Conservation (phyloP, 1,140 invertebrate species). For the Nasonia giraulti region DNA sequence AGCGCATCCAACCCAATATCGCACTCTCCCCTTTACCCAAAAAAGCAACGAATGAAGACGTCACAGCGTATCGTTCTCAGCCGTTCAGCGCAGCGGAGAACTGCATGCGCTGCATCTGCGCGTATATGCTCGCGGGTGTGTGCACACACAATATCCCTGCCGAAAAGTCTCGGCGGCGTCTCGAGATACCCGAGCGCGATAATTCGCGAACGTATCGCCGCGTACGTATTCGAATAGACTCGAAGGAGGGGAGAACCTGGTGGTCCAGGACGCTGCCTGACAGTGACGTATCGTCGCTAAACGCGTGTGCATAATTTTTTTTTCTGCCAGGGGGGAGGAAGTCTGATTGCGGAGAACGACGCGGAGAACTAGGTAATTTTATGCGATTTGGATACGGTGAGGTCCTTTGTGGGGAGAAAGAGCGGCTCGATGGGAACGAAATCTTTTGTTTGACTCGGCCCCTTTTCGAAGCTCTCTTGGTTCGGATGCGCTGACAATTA, state of each 20-base stretch:
- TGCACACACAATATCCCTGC: not conserved
- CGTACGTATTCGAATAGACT: not conserved
- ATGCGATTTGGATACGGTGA: not conserved
- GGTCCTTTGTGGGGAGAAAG: not conserved
- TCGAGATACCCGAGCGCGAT: slow-evolving; percentile 32
- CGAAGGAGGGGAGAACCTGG: slow-evolving; percentile 1
- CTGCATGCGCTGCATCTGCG: not conserved
- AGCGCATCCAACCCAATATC: too few species aligned
- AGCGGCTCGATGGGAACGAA: not conserved
- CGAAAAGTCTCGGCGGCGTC: not conserved
- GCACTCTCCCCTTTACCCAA: not conserved
- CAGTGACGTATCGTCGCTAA: slow-evolving; percentile 34
- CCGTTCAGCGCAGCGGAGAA: not conserved
- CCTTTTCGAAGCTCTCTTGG: too few species aligned
- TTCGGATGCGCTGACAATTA: not conserved
- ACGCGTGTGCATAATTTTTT: slow-evolving; percentile 17
- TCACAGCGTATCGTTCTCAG: not conserved
- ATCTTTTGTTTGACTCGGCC: not conserved
- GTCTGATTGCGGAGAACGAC: not conserved
- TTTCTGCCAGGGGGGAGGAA: not conserved
- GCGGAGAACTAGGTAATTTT: not conserved
- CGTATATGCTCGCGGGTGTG: too few species aligned
- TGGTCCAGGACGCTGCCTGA: slow-evolving; percentile 32
- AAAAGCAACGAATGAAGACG: slow-evolving; percentile 36
- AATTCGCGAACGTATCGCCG: slow-evolving; percentile 21